These are phyloP conservation scores for Heliothis peltigera DNA, from an alignment of 2,888 invertebrate genomes.

Conservation along the genomic window DNA sequence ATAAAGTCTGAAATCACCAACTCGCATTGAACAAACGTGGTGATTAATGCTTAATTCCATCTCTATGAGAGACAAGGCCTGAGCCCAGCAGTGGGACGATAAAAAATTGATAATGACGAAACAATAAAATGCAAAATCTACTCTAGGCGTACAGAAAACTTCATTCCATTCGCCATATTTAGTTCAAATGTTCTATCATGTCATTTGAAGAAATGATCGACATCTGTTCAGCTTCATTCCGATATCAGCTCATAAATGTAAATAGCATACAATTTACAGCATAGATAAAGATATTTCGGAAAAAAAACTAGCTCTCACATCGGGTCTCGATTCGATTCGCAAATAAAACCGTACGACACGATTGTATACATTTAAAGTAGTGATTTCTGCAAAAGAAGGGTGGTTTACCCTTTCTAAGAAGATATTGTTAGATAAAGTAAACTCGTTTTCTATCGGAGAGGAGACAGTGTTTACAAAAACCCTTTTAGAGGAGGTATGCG, in stretches of 20 bases:
- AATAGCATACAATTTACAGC: constrained; percentile 47
- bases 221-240: constrained; percentile 17
- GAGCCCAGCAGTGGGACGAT: too few species aligned
- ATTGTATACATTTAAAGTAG: constrained; percentile 65
- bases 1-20: too few species aligned
- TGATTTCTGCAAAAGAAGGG: constrained; percentile 66
- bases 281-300: constrained; percentile 54
- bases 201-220: constrained; percentile 5
- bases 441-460: constrained; percentile 73
- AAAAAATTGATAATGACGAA: too few species aligned
- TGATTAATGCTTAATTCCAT: too few species aligned
- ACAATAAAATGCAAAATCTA: too few species aligned
- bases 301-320: constrained; percentile 52
- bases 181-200: neutral
- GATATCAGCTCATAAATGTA: constrained; percentile 44
- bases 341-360: constrained; percentile 63
- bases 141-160: constrained; percentile 5
- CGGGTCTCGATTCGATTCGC: constrained; percentile 52
- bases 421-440: constrained; percentile 73
- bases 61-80: too few species aligned
- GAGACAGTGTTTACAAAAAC: constrained; percentile 72
- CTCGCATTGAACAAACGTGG: too few species aligned
- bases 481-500: constrained; percentile 65
- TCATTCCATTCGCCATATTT: neutral
- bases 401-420: constrained; percentile 65